These are phyloP conservation scores for Pleuronectes platessa DNA, from an alignment of 2,113 vertebrate species.

Conservation along the genomic window DNA sequence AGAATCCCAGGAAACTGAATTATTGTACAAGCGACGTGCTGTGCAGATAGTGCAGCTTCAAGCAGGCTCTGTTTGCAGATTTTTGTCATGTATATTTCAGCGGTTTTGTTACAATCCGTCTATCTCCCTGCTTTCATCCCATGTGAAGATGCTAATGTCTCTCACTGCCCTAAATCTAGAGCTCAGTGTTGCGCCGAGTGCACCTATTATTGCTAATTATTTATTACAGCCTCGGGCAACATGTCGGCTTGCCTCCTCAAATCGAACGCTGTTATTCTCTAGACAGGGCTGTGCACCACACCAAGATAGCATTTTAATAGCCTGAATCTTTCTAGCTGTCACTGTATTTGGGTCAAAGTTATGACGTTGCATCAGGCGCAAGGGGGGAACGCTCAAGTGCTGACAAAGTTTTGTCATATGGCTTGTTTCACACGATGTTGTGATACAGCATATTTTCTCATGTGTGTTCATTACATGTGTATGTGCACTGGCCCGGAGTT, in stretches of 20 bases:
- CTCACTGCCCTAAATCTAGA: slow-evolving; percentile 61
- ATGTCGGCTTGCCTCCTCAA: slow-evolving; percentile 56
- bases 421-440: not conserved
- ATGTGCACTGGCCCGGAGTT: slow-evolving; percentile 8
- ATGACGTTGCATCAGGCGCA: slow-evolving; percentile 3
- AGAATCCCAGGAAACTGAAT: slow-evolving; percentile 15
- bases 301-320: slow-evolving; percentile 55
- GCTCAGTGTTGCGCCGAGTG: slow-evolving; percentile 59
- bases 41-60: slow-evolving; percentile 2
- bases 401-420: slow-evolving; percentile 15
- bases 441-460: not conserved
- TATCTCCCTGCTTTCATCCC: slow-evolving; percentile 32
- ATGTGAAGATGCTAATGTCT: slow-evolving; percentile 59
- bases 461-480: slow-evolving; percentile 20
- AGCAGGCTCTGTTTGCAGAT: slow-evolving; percentile 27
- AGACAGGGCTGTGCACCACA: slow-evolving; percentile 44
- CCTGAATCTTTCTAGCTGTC: slow-evolving; percentile 50
- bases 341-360: slow-evolving; percentile 62
- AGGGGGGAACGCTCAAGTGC: slow-evolving; percentile 16
- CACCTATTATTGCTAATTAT: slow-evolving; percentile 80
- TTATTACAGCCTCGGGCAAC: slow-evolving; percentile 70
- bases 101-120: slow-evolving; percentile 38
- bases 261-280: slow-evolving; percentile 72
- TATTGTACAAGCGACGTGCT: slow-evolving; percentile 2
- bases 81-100: slow-evolving; percentile 67